Evolutionary conservation across 2,888 invertebrate species (phyloP).

Genomic region (Lasioglossum calceatum): DNA sequence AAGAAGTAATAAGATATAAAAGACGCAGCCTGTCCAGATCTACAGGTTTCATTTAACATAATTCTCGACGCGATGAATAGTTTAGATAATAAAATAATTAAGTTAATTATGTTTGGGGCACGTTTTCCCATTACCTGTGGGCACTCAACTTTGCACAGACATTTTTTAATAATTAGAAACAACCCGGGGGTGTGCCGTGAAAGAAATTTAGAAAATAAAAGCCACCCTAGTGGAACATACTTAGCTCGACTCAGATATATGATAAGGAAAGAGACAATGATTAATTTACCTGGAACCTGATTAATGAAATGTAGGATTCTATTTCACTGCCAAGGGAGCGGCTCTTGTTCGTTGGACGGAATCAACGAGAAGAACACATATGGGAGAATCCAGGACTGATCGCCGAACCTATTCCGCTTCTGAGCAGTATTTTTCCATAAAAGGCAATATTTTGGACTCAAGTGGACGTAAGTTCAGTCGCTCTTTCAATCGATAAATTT

Average conservation of each 20-base stretch:
- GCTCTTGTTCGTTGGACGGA: constrained; percentile 51
- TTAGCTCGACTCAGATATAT: neutral
- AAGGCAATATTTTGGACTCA: constrained; percentile 18
- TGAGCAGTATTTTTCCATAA: constrained; percentile 44
- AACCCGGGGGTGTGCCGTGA: too few species aligned
- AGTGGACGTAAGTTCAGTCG: constrained; percentile 26
- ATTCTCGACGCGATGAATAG: too few species aligned
- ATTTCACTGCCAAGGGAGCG: constrained; percentile 37
- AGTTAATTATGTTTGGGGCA: too few species aligned
- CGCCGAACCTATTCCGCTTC: neutral
- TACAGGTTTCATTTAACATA: too few species aligned
- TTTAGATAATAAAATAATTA: too few species aligned
- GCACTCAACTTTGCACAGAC: too few species aligned
- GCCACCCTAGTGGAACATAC: too few species aligned
- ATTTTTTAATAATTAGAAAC: too few species aligned
- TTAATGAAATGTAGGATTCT: constrained; percentile 38
- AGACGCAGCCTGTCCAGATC: too few species aligned
- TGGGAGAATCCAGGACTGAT: neutral
- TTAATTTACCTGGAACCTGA: neutral
- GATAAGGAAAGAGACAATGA: neutral
- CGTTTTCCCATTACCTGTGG: too few species aligned
- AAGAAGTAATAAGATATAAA: too few species aligned
- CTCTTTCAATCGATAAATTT: neutral
- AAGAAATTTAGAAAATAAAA: too few species aligned
- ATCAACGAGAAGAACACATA: neutral